These are phyloP conservation scores for Botia kubotai DNA, from an alignment of 2,797 vertebrate species.

Conservation along the genomic window DNA sequence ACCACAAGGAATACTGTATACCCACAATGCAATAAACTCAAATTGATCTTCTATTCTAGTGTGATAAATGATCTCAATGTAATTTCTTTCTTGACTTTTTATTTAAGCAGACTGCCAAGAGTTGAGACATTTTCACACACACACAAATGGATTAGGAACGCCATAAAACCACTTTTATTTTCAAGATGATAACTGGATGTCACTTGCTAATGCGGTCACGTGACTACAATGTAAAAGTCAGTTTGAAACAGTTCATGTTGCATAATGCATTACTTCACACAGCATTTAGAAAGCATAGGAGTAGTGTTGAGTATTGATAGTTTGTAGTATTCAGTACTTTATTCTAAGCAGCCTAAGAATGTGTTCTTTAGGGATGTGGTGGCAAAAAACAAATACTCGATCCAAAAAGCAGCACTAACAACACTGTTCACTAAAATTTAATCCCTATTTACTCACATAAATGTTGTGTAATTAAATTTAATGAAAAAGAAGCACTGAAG, in stretches of 20 bases:
- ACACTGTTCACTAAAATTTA: slow-evolving; percentile 10
- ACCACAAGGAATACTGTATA: neutral
- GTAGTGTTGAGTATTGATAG: neutral
- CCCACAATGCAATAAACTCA: neutral
- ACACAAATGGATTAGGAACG: neutral
- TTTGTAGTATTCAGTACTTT: neutral
- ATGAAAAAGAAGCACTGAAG: neutral
- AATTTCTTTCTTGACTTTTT: neutral
- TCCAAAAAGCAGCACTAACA: slow-evolving; percentile 20
- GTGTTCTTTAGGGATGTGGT: slow-evolving; percentile 10
- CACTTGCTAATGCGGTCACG: neutral
- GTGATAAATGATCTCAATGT: neutral
- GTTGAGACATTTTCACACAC: too few species aligned
- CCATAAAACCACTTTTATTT: neutral
- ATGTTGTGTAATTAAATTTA: slow-evolving; percentile 22
- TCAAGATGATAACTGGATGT: neutral
- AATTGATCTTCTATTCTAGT: too few species aligned
- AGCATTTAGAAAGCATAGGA: neutral
- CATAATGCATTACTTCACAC: neutral
- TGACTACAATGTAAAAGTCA: neutral
- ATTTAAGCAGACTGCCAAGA: neutral
- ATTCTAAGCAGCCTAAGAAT: slow-evolving; percentile 7
- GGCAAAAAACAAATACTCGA: slow-evolving; percentile 28
- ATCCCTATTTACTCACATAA: slow-evolving; percentile 17
- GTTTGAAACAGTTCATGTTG: neutral